These are phyloP conservation scores for Cossypha niveicapilla DNA, from an alignment of 2,797 vertebrate genomes.

Conservation along the genomic window DNA sequence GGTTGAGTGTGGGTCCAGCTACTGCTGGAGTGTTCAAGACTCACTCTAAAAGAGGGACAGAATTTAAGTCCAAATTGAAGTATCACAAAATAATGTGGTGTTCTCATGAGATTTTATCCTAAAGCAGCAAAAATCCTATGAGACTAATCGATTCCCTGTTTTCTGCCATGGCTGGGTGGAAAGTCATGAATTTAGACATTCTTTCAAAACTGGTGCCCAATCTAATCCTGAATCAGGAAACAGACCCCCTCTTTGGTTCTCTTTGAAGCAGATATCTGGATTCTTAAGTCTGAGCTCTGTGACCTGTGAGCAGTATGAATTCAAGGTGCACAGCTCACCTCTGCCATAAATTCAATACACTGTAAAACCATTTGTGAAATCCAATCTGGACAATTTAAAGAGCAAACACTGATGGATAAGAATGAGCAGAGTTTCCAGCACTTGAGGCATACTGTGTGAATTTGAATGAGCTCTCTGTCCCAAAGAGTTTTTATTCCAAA, in stretches of 20 bases:
- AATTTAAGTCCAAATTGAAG: background rate
- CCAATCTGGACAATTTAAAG: background rate
- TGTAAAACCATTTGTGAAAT: background rate
- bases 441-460: background rate
- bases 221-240: background rate
- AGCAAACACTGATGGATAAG: background rate
- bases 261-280: background rate
- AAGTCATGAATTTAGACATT: background rate
- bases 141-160: background rate
- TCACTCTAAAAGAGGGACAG: background rate
- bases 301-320: background rate
- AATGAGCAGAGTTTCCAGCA: background rate
- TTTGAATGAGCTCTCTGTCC: background rate
- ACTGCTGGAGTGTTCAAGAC: background rate
- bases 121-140: background rate
- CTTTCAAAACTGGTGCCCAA: background rate
- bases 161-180: background rate
- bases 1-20: background rate
- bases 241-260: background rate
- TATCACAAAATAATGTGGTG: background rate
- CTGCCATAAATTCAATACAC: background rate
- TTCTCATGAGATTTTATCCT: background rate
- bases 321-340: background rate
- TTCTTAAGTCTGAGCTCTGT: background rate
- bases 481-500: background rate